Evolutionary conservation across 1,140 invertebrate species (phyloP).

Genomic region (Drosophila pandora): DNA sequence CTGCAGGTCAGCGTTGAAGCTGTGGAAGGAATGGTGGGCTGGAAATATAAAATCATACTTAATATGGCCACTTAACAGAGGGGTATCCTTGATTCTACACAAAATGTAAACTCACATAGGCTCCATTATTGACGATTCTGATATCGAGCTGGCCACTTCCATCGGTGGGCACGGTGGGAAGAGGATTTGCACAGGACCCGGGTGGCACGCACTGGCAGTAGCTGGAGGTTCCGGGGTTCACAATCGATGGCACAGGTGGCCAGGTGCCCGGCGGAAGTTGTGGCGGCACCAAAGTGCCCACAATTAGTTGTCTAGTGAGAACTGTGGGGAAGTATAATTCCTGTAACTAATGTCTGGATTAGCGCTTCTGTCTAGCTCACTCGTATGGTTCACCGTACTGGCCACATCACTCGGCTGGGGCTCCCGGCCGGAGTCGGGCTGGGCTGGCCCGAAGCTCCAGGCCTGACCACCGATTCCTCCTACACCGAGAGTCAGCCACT

Average conservation of each 20-base stretch:
- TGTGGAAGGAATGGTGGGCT: constrained; percentile 43
- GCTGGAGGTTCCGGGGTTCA: constrained; percentile 30
- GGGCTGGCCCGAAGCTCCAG: constrained; percentile 56
- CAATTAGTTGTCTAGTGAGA: constrained; percentile 70
- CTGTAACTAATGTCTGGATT: not conserved
- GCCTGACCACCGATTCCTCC: not conserved
- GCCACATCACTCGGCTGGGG: constrained; percentile 62
- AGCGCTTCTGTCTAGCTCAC: constrained; percentile 32
- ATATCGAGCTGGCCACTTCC: constrained; percentile 86
- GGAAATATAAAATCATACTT: not conserved
- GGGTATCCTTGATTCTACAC: too few species aligned
- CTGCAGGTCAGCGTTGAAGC: constrained; percentile 51
- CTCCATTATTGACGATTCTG: constrained; percentile 86
- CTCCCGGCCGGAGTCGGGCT: not conserved
- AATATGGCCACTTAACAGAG: too few species aligned
- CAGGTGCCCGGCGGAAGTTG: constrained; percentile 38
- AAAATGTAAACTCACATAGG: constrained; percentile 55
- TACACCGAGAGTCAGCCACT: constrained; percentile 11
- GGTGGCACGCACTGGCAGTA: constrained; percentile 79
- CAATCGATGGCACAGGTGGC: constrained; percentile 41
- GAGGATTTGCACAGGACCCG: constrained; percentile 69
- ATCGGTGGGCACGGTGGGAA: constrained; percentile 66
- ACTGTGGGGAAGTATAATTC: constrained; percentile 31
- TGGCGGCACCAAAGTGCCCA: constrained; percentile 60
- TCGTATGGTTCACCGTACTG: constrained; percentile 51